Evolutionary conservation across 2,113 vertebrate genomes (phyloP).

Genomic region (Oncorhynchus tshawytscha): DNA sequence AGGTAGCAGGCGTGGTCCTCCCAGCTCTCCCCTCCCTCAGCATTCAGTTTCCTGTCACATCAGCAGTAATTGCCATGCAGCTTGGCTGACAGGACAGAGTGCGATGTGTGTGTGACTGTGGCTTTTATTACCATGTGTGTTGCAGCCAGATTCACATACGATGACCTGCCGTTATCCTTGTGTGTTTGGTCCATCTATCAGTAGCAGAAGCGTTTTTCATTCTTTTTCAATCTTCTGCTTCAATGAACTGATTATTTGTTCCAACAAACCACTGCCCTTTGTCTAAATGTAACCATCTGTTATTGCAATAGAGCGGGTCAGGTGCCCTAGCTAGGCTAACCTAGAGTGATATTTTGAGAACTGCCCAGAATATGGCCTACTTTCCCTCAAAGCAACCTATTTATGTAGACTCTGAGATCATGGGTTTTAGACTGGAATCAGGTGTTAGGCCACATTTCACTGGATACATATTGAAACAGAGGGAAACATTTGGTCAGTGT

Average conservation of each 20-base stretch:
- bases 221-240: conserved; percentile 20
- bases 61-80: conserved; percentile 50
- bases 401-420: conserved; percentile 17
- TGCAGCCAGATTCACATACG: conserved; percentile 18
- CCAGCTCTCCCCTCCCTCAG: conserved; percentile 26
- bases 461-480: background rate
- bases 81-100: conserved; percentile 27
- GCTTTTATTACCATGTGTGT: background rate
- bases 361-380: background rate
- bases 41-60: conserved; percentile 55
- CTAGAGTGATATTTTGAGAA: background rate
- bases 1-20: conserved; percentile 19
- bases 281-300: background rate
- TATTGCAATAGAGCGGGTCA: no score
- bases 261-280: conserved; percentile 21
- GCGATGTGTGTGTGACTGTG: conserved; percentile 15
- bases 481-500: conserved; percentile 20
- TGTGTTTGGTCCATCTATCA: conserved; percentile 8
- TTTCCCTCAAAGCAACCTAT: background rate
- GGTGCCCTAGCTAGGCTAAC: no score
- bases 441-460: background rate
- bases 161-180: conserved; percentile 31
- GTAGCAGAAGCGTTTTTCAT: background rate
- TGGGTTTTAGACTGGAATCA: background rate
- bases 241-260: conserved; percentile 29